Evolutionary conservation across 2,797 vertebrate species (phyloP), one percentile per base, ranked within the genome.

Genomic region (Gephyroberyx darwinii): DNA sequence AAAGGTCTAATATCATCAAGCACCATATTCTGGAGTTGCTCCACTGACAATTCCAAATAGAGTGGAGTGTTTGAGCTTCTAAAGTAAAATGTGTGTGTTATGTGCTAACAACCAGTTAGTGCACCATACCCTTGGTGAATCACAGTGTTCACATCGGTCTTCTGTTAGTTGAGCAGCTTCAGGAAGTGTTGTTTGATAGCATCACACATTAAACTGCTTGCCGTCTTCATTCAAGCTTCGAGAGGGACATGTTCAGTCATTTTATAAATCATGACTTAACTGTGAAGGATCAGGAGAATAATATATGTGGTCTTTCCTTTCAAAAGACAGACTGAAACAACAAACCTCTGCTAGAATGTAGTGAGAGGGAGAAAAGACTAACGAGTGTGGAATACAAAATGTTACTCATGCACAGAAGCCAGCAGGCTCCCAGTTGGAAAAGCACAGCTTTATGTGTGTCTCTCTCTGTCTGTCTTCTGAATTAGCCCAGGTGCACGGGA

Each of bases 401-500:
- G n/a, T 39, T 35, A 16, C 6, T 43, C 22, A 20, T 60, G 41
- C 50, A 51, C 37, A 30, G 17, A 62, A 45, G 30, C 6, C 58
- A 71, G 60, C 63, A 43, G 63, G 54, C 53, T 56, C 53, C 50
- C 57, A 64, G 74, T 76, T 62, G 60, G 33, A 22, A 22, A 65
- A 69, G 57, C 37, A 61, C 41, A 3, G 2, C 33, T 45, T 5
- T 56, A 39, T 77, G 59, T 77, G 52, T 73, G 48, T 35, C 33
- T 35, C 33, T 80, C 75, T 71, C 56, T 56, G 1, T 65, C 56
- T 81, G 58, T 70, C 61, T 39, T 68, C 47, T 75, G 69, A 20
- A 73, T 76, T 55, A 69, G 74, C 57, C 72, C 85, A 85, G 80
- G 80, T 86, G 80, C 65, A 78, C 31, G 55, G 61, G 76, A 84